Evolutionary conservation across 2,888 invertebrate species (phyloP), one percentile per base, ranked within the genome.

Genomic region (Andrena haemorrhoa): DNA sequence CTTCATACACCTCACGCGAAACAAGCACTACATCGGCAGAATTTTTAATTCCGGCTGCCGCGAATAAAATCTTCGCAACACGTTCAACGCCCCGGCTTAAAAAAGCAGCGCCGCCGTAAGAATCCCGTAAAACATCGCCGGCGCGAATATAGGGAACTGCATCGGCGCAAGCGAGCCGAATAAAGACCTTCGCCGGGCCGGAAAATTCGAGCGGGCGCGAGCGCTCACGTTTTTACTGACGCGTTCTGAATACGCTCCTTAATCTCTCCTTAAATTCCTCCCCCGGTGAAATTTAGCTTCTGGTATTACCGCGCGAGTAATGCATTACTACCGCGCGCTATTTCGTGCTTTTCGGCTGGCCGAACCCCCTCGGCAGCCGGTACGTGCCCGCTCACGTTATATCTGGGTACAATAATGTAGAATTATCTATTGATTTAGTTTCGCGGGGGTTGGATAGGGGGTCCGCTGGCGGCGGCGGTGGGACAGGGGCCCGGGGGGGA

Each of bases 371-470:
- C 33, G 79, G 77, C 76, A 80, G 75, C 79, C 73, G 47, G 70
- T 74, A 75, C 87, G 79, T 87, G 85, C 74, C 69, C 75, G 66
- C 60, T 73, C 47, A 66, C 73, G 74, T 69, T 78, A 77, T 70
- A 82, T 68, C 72, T 73, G 47, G 72, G 70, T 61, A 70, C 76
- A 77, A 83, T 85, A 84, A 88, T 64, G 76, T 81, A 58, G 87
- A 73, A 86, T 86, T 84, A 86, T 87, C 81, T 84, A 84, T 87
- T 81, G 88, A 88, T 88, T 88, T 79, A 76, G 77, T 76, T 68
- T 41, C 41, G 58, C 58, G 49, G 47, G 49, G 49, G 26, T 26
- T 60, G 23, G 12, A n/a, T 61, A 4, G 53, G 56, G 33, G n/a
- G 7, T 47, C 31, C 4, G 47, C 23, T 5, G 35, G 58, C 41